Percentiles rank a stretch among this genome's conserved stretches.
phyloP scores from a whole-genome alignment of 1,140 invertebrate genomes.

The Halyomorpha halys region DNA sequence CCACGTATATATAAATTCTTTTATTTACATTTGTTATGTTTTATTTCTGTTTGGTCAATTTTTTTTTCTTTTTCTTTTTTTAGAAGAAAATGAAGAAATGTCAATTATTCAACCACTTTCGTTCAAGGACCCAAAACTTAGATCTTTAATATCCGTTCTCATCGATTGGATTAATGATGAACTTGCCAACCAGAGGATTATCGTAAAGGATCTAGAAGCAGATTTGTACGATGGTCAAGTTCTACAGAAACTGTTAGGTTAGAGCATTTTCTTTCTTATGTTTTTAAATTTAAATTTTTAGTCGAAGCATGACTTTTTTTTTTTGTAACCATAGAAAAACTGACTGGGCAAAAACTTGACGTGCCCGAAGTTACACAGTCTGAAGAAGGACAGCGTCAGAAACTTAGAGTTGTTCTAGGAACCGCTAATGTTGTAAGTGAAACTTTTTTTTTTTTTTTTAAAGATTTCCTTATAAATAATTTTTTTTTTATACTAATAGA shows the following conservation, averaged over 20 bases:
- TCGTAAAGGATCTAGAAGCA: constrained; percentile 93
- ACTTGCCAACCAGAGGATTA: constrained; percentile 90
- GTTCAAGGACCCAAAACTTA: constrained; percentile 74
- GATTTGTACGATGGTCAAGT: constrained; percentile 99
- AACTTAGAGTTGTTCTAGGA: constrained; percentile 77
- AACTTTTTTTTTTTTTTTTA: too few species aligned
- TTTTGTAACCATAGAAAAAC: constrained; percentile 54
- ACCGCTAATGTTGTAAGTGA: constrained; percentile 62
- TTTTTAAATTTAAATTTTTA: not conserved
- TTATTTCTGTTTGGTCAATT: constrained; percentile 1
- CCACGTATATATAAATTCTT: too few species aligned
- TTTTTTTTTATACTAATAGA: too few species aligned
- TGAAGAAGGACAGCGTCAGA: constrained; percentile 94
- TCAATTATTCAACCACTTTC: constrained; percentile 88
- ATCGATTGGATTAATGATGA: constrained; percentile 99
- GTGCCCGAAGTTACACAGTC: constrained; percentile 98
- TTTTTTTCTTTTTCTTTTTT: constrained; percentile 31
- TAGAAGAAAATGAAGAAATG: constrained; percentile 92
- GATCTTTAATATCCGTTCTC: constrained; percentile 76
- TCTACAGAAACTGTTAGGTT: constrained; percentile 87
- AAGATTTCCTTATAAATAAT: too few species aligned
- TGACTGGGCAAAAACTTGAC: constrained; percentile 82
- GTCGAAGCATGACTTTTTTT: not conserved
- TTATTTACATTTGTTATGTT: not conserved
- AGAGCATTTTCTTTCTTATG: constrained; percentile 20